Evolutionary conservation across 2,797 vertebrate species (phyloP).

Genomic region (Dipus sagitta): DNA sequence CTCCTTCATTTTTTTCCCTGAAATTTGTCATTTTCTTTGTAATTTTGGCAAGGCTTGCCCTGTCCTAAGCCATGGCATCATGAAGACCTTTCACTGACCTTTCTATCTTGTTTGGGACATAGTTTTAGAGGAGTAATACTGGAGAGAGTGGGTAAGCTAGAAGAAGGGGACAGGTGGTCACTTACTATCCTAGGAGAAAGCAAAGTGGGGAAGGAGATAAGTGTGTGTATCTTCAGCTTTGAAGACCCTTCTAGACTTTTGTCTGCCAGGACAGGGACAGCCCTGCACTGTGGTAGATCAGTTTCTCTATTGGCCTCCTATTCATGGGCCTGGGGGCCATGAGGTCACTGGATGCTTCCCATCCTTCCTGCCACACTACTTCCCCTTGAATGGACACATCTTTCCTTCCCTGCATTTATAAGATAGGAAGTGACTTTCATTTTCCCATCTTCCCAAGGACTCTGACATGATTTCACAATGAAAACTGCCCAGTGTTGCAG

Average conservation of each 20-base stretch:
- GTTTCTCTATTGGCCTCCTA: neutral
- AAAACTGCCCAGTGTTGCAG: neutral
- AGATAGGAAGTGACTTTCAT: neutral
- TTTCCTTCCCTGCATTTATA: neutral
- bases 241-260: conserved; percentile 3
- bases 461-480: neutral
- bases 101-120: neutral
- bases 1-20: neutral
- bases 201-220: neutral
- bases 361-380: neutral
- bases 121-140: neutral
- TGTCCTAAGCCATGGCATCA: neutral
- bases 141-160: neutral
- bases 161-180: neutral
- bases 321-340: neutral
- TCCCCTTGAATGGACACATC: neutral
- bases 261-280: neutral
- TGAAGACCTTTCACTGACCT: neutral
- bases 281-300: neutral
- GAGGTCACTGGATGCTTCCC: neutral
- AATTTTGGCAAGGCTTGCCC: neutral
- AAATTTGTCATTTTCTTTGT: neutral
- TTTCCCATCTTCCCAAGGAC: neutral
- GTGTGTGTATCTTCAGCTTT: neutral
- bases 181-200: neutral